Base-by-base conservation (phyloP, 1,140 invertebrate species). In the Argopecten irradians region DNA sequence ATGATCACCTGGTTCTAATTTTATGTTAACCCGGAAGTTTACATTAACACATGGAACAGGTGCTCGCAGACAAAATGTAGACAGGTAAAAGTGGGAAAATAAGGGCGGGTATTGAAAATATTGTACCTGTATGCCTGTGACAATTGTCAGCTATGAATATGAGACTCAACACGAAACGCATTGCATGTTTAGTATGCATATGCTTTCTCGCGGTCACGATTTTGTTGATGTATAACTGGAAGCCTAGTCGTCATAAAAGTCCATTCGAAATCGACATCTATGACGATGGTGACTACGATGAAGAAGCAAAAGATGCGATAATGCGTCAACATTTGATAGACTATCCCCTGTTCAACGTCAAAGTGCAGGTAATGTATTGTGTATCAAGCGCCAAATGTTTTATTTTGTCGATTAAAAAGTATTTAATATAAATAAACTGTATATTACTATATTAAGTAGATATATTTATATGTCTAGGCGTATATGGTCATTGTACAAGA, bases 201-300 rank as follows among this genome's bases (percentile, higher is more conserved):
- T 5, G 55, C n/a, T 71, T 28, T 71, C 5, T 71, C 8, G 55
- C 28, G 22, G 55, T 71, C 19, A 71, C 55, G 22, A 71, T 71
- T 71, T 1, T 71, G 55, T 71, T 71, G 55, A n/a, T 71, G n/a
- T 71, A 71, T n/a, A 71, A 71, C 55, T 86, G 46, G 46, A 34
- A 32, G 34, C 34, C 34, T 19, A 36, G 82, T n/a, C 55, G 36
- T 22, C 86, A 86, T 22, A 36, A 82, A 19, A 86, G 82, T 11
- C 34, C 82, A 8, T 86, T 86, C 36, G 86, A 86, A 32, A 82
- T 36, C 16, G 86, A 86, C 34, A 82, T 82, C 34, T 86, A 86
- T 82, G 46, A 35, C 19, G 86, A 86, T 28, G 86, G 55, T 11
- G 86, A 86, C 28, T 86, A 86, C 41, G 86, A 86, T n/a, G 86